phyloP scores from a whole-genome alignment of 1,140 invertebrate species.

The Yoshiicerus persimilis region DNA sequence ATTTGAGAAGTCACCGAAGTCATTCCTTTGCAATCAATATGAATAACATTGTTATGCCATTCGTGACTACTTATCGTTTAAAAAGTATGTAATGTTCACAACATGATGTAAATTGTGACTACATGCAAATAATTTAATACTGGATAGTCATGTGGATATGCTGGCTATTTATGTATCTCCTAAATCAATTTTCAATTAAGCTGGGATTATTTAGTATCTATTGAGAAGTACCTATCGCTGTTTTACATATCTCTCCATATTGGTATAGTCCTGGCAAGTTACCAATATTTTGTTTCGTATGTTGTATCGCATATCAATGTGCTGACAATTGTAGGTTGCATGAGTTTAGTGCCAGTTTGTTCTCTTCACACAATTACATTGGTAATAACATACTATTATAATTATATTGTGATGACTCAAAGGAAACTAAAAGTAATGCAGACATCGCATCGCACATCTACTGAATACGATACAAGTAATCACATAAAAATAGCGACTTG shows the following conservation, averaged over 20 bases:
- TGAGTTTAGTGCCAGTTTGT: too few species aligned
- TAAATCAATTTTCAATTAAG: too few species aligned
- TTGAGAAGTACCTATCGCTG: not conserved
- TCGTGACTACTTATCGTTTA: not conserved
- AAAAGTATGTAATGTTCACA: not conserved
- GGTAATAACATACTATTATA: not conserved
- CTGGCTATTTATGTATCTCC: too few species aligned
- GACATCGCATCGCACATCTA: too few species aligned
- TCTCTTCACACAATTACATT: not conserved
- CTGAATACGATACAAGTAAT: too few species aligned
- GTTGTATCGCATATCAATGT: too few species aligned
- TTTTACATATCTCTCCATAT: not conserved
- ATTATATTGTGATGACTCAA: not conserved
- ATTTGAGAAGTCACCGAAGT: too few species aligned
- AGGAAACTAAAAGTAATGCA: not conserved
- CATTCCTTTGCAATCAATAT: too few species aligned
- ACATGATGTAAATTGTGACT: not conserved
- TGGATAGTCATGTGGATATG: not conserved
- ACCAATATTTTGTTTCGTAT: not conserved
- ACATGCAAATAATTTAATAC: not conserved
- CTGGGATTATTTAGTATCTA: not conserved
- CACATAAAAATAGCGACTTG: not conserved
- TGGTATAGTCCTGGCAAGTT: not conserved
- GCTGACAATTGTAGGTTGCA: too few species aligned
- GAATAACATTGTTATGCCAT: too few species aligned